These are phyloP conservation scores for Centrocercus urophasianus DNA, from an alignment of 2,113 vertebrate species.

Conservation along the genomic window DNA sequence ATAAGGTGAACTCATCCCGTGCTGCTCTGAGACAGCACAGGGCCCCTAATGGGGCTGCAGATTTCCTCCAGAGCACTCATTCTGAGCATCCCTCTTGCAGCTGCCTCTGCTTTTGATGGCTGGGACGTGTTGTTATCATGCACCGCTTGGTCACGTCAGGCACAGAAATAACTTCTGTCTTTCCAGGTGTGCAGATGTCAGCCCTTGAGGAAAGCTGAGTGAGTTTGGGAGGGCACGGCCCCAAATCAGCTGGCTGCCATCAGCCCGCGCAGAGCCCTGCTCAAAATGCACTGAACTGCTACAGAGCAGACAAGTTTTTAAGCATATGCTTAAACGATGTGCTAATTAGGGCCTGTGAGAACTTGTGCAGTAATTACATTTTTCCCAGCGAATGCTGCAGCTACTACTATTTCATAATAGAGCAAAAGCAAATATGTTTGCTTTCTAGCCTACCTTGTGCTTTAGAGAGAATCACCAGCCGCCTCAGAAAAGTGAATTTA, in stretches of 20 bases:
- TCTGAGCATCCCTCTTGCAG: too few species aligned
- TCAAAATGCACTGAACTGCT: background rate
- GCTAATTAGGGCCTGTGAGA: background rate
- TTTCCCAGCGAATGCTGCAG: background rate
- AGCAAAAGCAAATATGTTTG: constrained; percentile 30
- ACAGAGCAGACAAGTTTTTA: background rate
- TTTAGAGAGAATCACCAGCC: constrained; percentile 53
- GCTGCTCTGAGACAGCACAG: too few species aligned
- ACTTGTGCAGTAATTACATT: background rate
- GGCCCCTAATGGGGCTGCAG: too few species aligned
- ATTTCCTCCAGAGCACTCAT: too few species aligned
- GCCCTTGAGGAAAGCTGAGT: accelerated
- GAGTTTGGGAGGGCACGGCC: background rate
- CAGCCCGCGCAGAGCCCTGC: accelerated
- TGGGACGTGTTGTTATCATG: background rate
- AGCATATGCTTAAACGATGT: background rate
- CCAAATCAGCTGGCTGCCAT: background rate
- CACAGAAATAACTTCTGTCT: background rate
- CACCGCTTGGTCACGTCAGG: background rate
- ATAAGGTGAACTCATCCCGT: too few species aligned
- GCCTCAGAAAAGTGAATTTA: constrained; percentile 57
- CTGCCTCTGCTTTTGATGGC: too few species aligned
- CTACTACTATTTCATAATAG: background rate
- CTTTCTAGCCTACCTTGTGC: constrained; percentile 5
- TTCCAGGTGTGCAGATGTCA: accelerated